Evolutionary conservation across 2,888 invertebrate genomes (phyloP).

Genomic region (Phania funesta): DNA sequence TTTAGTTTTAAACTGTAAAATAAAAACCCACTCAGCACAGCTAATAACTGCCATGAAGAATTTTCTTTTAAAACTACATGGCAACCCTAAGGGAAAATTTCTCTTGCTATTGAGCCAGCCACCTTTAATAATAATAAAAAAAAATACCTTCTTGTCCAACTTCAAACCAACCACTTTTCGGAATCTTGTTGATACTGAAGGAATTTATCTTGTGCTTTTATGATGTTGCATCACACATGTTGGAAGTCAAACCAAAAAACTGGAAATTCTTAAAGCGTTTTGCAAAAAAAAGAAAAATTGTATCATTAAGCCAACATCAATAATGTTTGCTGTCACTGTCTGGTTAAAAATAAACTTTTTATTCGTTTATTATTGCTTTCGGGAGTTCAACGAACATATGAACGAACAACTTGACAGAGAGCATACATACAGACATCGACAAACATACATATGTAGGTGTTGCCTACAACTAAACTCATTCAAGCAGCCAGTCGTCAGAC

Average conservation of each 20-base stretch:
- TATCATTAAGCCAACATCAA: background rate
- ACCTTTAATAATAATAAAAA: background rate
- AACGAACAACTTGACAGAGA: background rate
- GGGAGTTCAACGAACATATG: background rate
- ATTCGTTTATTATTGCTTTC: too few relatives aligned
- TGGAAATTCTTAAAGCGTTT: background rate
- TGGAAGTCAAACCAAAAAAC: slow-evolving; percentile 16
- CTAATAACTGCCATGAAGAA: background rate
- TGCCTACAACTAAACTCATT: background rate
- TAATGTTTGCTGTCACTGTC: slow-evolving; percentile 32
- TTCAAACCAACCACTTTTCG: background rate
- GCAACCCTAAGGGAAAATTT: background rate
- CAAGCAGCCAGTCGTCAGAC: slow-evolving; percentile 1
- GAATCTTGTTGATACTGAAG: slow-evolving; percentile 36
- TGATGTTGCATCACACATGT: slow-evolving; percentile 51
- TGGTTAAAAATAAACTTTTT: slow-evolving; percentile 39
- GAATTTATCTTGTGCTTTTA: slow-evolving; percentile 33
- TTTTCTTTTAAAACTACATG: background rate
- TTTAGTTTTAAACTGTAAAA: slow-evolving; percentile 49
- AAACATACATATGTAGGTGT: background rate
- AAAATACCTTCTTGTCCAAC: slow-evolving; percentile 34
- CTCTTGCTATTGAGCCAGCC: background rate
- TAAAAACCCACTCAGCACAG: slow-evolving; percentile 61
- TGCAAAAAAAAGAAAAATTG: background rate
- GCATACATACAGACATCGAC: background rate